These are phyloP conservation scores for Cossypha dichroa DNA, from an alignment of 2,797 vertebrate genomes.

Conservation along the genomic window DNA sequence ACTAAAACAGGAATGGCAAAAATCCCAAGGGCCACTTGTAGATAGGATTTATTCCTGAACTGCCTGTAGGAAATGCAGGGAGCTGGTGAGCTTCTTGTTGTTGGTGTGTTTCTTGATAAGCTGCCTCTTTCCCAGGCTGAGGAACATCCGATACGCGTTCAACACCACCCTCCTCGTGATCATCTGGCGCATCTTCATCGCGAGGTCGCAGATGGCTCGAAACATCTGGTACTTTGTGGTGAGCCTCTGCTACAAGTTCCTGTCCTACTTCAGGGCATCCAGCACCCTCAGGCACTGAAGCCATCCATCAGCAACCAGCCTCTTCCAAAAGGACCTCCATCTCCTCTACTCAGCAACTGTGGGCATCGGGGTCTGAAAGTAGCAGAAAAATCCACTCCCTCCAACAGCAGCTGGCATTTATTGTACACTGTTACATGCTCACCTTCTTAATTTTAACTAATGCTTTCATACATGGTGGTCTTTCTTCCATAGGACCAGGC, in stretches of 20 bases:
- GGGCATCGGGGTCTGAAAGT: slow-evolving; percentile 43
- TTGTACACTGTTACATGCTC: neutral
- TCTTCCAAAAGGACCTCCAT: slow-evolving; percentile 47
- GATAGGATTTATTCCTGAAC: neutral
- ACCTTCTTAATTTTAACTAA: slow-evolving; percentile 34
- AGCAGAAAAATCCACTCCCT: slow-evolving; percentile 36
- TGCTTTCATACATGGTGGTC: slow-evolving; percentile 31
- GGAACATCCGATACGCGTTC: slow-evolving; percentile 92
- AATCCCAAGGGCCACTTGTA: neutral
- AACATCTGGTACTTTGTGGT: slow-evolving; percentile 97
- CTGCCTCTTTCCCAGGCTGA: slow-evolving; percentile 79
- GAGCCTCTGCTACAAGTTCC: slow-evolving; percentile 94
- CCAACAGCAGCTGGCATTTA: slow-evolving; percentile 21
- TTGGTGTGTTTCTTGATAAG: neutral
- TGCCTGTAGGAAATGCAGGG: neutral
- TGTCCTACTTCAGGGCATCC: slow-evolving; percentile 93
- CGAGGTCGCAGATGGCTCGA: slow-evolving; percentile 92
- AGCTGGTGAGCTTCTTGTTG: neutral
- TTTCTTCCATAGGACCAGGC: slow-evolving; percentile 20
- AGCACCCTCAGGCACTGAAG: slow-evolving; percentile 82
- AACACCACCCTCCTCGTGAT: slow-evolving; percentile 90
- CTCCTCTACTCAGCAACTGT: slow-evolving; percentile 49
- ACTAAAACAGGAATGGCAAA: neutral
- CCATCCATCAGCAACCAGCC: neutral
- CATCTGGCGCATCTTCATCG: slow-evolving; percentile 94